Evolutionary conservation across 2,113 vertebrate genomes (phyloP).

Genomic region (Halcyon senegalensis): DNA sequence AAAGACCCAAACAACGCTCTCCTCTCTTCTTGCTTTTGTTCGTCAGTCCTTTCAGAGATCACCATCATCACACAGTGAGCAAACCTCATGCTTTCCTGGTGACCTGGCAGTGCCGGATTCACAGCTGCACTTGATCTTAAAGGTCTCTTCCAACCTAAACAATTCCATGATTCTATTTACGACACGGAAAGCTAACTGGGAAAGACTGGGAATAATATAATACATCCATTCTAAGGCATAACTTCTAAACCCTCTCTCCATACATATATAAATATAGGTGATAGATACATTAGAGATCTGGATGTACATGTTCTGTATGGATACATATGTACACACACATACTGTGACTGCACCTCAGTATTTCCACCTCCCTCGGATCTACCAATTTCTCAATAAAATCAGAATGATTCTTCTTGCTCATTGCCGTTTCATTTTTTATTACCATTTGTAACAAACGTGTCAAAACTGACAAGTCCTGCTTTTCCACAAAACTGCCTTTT

Average conservation of each 20-base stretch:
- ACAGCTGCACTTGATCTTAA: not conserved
- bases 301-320: not conserved
- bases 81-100: not conserved
- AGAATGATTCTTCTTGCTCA: not conserved
- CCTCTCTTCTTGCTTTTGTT: not conserved
- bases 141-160: not conserved
- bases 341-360: not conserved
- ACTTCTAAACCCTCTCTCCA: not conserved
- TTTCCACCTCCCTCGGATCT: not conserved
- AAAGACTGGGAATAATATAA: not conserved
- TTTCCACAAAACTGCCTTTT: not conserved
- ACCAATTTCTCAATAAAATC: not conserved
- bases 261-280: fast-evolving
- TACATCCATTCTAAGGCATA: not conserved
- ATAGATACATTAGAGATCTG: no score
- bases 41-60: not conserved
- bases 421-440: not conserved
- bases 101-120: not conserved
- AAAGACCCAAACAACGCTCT: not conserved
- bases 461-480: not conserved
- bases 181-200: not conserved
- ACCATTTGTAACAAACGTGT: not conserved
- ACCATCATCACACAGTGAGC: not conserved
- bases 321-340: fast-evolving
- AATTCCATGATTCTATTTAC: not conserved